These are phyloP conservation scores for Virgularia gustaviana DNA, from an alignment of 92 coral and sea anemone species.

Conservation along the genomic window DNA sequence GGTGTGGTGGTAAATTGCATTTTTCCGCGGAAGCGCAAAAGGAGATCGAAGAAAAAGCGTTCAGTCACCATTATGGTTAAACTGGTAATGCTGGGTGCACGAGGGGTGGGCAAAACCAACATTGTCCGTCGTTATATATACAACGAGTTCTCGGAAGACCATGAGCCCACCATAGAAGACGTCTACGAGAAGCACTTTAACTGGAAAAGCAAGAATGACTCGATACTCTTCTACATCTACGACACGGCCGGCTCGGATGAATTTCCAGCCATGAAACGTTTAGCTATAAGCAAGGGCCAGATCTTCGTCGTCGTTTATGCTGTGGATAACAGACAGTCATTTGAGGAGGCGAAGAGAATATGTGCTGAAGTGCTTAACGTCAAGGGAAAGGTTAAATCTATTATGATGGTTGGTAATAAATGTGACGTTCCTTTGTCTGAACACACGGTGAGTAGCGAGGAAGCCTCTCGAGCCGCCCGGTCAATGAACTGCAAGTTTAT, in stretches of 20 bases:
- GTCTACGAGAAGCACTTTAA: conserved; percentile 74
- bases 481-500: conserved; percentile 29
- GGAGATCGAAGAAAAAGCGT: not conserved
- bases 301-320: conserved; percentile 86
- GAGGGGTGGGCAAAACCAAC: conserved; percentile 94
- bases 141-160: conserved; percentile 60
- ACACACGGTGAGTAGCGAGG: conserved; percentile 26
- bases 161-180: conserved; percentile 85
- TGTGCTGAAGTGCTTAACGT: conserved; percentile 73
- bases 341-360: conserved; percentile 67
- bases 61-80: conserved; percentile 53
- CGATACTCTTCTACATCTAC: conserved; percentile 74
- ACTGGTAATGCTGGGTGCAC: conserved; percentile 85
- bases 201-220: conserved; percentile 64
- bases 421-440: conserved; percentile 64
- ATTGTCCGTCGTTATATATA: conserved; percentile 67
- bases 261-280: conserved; percentile 93
- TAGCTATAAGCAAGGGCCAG: conserved; percentile 77
- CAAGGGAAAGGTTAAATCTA: conserved; percentile 61
- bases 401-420: conserved; percentile 93
- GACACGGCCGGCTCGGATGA: conserved; percentile 95
- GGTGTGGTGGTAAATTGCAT: too few relatives aligned
- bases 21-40: conserved; percentile 8
- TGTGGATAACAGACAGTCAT: conserved; percentile 61
- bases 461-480: conserved; percentile 15